Evolutionary conservation across 2,888 invertebrate species (phyloP), one percentile per base, ranked within the genome.

Genomic region (Seladonia tumulorum): DNA sequence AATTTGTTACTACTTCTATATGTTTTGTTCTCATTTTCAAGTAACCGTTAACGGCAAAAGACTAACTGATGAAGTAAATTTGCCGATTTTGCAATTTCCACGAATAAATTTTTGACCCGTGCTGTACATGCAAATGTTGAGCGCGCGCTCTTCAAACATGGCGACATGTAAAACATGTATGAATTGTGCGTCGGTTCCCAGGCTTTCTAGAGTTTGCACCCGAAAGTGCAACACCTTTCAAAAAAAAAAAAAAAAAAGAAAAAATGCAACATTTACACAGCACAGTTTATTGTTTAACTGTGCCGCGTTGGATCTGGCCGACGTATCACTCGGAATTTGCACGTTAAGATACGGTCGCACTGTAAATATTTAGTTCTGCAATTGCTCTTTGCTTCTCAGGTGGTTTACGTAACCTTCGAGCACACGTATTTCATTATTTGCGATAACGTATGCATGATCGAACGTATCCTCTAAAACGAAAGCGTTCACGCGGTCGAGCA

Each of bases 371-470:
- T 63, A n/a, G 63, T 63, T 63, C 63, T 63, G 63, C 63, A 22
- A 66, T 35, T 66, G 66, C 35, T 66, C 16, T 63, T 18, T 63
- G 25, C 22, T 70, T 79, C 88, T 83, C 86, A 86, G 66, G 66
- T 66, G 18, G 35, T 66, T 66, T 66, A 35, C 66, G 35, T 35
- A 66, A 66, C 66, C 35, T 66, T 66, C 66, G 18, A 18, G 16
- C 66, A 18, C 18, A 35, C 66, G 35, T 66, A 22, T 35, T 66
- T 66, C 35, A 66, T 66, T 66, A 66, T 35, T 7, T 35, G 35
- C 66, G 29, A 35, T 35, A 66, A 66, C 18, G 29, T 29, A 29
- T 29, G 29, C 66, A 18, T 29, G 66, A 66, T 66, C 63, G 63
- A 16, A 7, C 63, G 2, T 29, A 35, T 66, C 10, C 66, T 29